Percentiles rank a stretch among this genome's conserved stretches.
Conservation (phyloP, 2,797 vertebrate species). For the Ptychobarbus kaznakovi region DNA sequence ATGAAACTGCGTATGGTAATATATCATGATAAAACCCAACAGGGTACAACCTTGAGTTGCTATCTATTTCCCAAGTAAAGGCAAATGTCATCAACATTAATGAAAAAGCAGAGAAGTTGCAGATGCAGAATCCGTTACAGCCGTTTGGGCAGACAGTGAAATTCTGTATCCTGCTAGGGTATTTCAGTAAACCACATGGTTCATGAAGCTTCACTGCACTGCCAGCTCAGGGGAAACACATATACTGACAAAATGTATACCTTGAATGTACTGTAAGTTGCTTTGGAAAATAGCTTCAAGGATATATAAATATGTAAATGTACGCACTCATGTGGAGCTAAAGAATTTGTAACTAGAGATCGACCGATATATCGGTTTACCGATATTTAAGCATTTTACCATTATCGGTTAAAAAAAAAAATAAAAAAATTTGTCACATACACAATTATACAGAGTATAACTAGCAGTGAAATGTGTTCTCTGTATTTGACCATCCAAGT, state of each 20-base stretch:
- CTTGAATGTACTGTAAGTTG: not conserved
- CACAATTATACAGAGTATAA: no score
- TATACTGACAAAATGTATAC: not conserved
- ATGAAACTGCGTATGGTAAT: not conserved
- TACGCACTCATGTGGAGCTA: not conserved
- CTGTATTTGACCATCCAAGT: no score
- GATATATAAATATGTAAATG: not conserved
- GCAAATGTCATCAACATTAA: not conserved
- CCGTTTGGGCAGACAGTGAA: not conserved
- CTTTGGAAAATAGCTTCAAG: not conserved
- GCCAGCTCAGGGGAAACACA: not conserved
- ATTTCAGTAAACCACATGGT: slow-evolving; percentile 14
- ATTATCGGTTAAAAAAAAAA: no score
- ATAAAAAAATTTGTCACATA: no score
- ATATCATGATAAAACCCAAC: not conserved
- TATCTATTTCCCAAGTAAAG: not conserved
- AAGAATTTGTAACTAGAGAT: not conserved
- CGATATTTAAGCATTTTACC: no score
- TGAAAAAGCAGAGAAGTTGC: not conserved
- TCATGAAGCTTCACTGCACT: not conserved
- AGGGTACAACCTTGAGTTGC: not conserved
- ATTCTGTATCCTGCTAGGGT: not conserved
- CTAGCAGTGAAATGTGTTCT: no score
- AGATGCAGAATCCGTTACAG: not conserved
- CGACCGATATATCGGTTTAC: no score